Evolutionary conservation across 2,888 invertebrate species (phyloP).

Genomic region (Pandemis cinnamomeana): DNA sequence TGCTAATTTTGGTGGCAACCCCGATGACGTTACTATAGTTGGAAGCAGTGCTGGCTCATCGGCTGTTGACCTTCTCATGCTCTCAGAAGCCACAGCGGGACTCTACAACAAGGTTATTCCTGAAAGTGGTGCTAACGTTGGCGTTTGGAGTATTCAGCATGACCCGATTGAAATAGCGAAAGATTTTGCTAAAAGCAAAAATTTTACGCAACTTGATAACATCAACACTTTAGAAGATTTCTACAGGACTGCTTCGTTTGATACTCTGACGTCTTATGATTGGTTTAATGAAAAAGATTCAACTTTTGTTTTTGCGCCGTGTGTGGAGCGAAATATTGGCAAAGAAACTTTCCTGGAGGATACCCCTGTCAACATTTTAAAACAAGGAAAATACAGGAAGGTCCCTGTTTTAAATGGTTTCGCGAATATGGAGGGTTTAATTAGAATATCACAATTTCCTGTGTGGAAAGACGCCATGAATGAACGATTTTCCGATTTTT

Average conservation of each 20-base stretch:
- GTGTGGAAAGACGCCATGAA: conserved; percentile 58
- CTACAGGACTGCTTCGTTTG: conserved; percentile 53
- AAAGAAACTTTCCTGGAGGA: conserved; percentile 54
- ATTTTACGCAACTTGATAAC: conserved; percentile 53
- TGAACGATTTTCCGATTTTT: conserved; percentile 60
- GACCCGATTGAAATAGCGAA: conserved; percentile 62
- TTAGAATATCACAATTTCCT: conserved; percentile 51
- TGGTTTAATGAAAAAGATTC: conserved; percentile 24
- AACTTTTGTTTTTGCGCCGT: conserved; percentile 47
- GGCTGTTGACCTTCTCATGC: conserved; percentile 59
- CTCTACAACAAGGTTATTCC: conserved; percentile 63
- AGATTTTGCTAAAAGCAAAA: conserved; percentile 52
- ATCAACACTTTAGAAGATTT: conserved; percentile 58
- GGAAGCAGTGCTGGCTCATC: conserved; percentile 66
- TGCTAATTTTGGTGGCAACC: conserved; percentile 64
- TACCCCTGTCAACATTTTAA: conserved; percentile 56
- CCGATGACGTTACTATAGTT: conserved; percentile 63
- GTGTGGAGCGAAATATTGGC: conserved; percentile 51
- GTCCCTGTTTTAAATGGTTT: conserved; percentile 60
- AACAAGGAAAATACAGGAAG: conserved; percentile 48
- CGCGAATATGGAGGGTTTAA: conserved; percentile 56
- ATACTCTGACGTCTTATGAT: conserved; percentile 47
- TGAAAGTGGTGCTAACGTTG: conserved; percentile 59
- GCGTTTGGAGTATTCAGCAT: conserved; percentile 55
- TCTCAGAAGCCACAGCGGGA: conserved; percentile 59